Conservation (phyloP, 2,113 vertebrate genomes). For the Paedocypris sp. region DNA sequence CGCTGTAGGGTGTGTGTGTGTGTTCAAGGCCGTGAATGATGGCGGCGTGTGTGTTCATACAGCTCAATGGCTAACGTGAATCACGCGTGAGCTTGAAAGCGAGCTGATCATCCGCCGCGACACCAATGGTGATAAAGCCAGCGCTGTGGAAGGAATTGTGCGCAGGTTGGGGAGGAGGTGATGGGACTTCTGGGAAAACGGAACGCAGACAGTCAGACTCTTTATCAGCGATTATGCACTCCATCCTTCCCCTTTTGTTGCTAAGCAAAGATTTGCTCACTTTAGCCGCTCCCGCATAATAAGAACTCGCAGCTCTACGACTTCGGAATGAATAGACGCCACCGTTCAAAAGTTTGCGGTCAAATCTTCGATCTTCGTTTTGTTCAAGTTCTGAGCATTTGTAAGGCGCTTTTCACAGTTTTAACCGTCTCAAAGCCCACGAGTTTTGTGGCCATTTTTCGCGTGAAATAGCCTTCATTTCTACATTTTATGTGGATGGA, state of each 20-base stretch:
- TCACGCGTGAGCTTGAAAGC: constrained; percentile 31
- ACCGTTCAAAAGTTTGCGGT: too few species aligned
- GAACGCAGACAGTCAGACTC: constrained; percentile 43
- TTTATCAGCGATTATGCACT: neutral
- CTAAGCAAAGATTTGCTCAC: too few species aligned
- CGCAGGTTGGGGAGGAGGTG: constrained; percentile 37
- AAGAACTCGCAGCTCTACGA: too few species aligned
- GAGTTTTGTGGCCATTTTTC: too few species aligned
- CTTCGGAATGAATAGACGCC: too few species aligned
- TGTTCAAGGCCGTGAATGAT: constrained; percentile 11
- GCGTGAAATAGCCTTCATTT: too few species aligned
- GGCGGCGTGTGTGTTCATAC: neutral
- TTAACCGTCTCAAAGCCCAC: too few species aligned
- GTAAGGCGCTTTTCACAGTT: too few species aligned
- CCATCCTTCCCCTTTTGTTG: constrained; percentile 10
- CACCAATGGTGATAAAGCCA: constrained; percentile 47
- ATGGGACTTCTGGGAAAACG: constrained; percentile 39
- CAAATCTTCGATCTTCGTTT: too few species aligned
- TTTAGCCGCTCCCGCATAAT: too few species aligned
- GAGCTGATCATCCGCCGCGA: constrained; percentile 37
- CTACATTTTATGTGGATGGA: too few species aligned
- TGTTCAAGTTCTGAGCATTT: too few species aligned
- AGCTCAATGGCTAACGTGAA: constrained; percentile 8
- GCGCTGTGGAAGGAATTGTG: constrained; percentile 51
- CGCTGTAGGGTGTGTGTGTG: constrained; percentile 41